phyloP scores from a whole-genome alignment of 2,797 vertebrate genomes.

The Pantherophis alleghaniensis region DNA sequence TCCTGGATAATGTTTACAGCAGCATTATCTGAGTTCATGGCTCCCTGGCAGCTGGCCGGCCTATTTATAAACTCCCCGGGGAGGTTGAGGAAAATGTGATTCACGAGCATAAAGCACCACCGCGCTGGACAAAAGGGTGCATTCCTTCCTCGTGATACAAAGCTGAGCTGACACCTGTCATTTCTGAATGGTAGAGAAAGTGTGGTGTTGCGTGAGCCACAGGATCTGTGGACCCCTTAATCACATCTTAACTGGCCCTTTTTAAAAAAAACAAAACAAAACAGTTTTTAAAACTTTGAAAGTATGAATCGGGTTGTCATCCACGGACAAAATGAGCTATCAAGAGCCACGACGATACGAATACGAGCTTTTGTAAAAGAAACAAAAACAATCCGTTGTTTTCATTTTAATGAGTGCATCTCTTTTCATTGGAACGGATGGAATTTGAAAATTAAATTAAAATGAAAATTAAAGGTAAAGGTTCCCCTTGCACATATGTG shows the following conservation, averaged over 20 bases:
- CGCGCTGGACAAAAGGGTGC: neutral
- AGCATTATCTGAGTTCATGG: neutral
- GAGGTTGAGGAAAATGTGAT: neutral
- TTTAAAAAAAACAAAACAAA: neutral
- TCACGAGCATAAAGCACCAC: neutral
- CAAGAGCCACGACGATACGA: neutral
- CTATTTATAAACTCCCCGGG: slow-evolving; percentile 12
- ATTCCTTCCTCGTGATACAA: neutral
- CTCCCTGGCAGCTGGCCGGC: slow-evolving; percentile 14
- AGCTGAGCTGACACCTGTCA: neutral
- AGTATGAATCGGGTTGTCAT: neutral
- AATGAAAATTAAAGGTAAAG: neutral
- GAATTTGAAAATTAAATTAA: neutral
- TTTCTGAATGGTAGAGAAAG: neutral
- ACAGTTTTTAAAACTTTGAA: neutral
- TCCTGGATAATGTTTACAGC: slow-evolving; percentile 13
- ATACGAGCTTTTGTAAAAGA: neutral
- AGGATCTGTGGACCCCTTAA: neutral
- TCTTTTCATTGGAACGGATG: neutral
- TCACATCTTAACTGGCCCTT: neutral
- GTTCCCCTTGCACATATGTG: too few relatives aligned
- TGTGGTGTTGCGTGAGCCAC: rapidly evolving
- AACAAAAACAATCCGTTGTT: neutral
- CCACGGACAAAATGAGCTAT: neutral
- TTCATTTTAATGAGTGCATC: neutral